Base-by-base conservation (phyloP, 2,113 vertebrate species). In the Cacatua alba region DNA sequence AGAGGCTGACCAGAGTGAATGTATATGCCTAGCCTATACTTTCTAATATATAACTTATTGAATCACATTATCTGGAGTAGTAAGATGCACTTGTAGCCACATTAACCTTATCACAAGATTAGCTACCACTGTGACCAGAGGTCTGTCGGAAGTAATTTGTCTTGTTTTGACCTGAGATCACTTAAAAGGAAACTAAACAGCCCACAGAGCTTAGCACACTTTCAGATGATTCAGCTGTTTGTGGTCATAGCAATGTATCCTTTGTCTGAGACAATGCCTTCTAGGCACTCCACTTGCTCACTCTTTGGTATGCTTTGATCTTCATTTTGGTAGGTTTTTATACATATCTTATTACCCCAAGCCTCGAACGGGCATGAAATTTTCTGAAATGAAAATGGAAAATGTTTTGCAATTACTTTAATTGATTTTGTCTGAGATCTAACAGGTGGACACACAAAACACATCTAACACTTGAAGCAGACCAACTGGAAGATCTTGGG, bases 351-450 rank as follows among this genome's bases (percentile, higher is more conserved):
- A 39, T 39, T 68, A 9, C 9, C 23, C 21, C 20, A 85, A 25
- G 55, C 31, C 39, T 53, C 48, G 26, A 90, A 89, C 33, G 11
- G n/a, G 1, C 4, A 49, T 13, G 35, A 87, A 43, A 3, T 2
- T 80, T 90, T 94, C 39, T 74, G 70, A 88, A 92, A 91, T 31
- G 11, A 94, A 84, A 92, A 91, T 57, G 25, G 24, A 57, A 87
- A 85, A 79, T 33, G 12, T 69, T 93, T 95, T 84, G 17, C 10
- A 82, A 78, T 57, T 72, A 6, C 5, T 62, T 92, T 68, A 84
- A 70, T 10, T 35, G 5, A n/a, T 76, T 92, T 91, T 91, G 8
- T 60, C 20, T 43, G 65, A 65, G 28, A 53, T 80, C n/a, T 91
- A 89, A 64, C 14, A 79, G 41, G 51, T 51, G 6, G n/a, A 48